Base-by-base conservation (phyloP, 1,140 invertebrate genomes). In the Sarcophaga peregrina region DNA sequence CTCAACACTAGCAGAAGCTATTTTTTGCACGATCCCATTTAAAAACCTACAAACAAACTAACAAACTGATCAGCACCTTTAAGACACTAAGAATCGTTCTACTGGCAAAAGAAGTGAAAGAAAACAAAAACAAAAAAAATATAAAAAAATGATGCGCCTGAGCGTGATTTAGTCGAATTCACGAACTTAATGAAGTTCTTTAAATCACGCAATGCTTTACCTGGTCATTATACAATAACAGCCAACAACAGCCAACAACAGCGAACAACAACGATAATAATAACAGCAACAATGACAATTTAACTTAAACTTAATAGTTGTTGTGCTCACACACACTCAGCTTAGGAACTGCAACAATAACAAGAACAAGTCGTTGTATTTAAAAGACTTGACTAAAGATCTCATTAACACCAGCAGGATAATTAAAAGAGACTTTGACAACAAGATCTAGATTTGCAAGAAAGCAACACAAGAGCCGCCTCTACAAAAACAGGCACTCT, bases 171-270 rank as follows among this genome's bases (percentile, higher is more conserved):
- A 88, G 87, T 88, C 88, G 88, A 89, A 89, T 89, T 89, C 88
- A 89, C 88, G 88, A 89, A 89, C 88, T 89, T 89, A 89, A 89
- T 89, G 88, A 89, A 89, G 88, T 88, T 88, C 88, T 89, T 89
- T 89, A 89, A 89, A 89, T 89, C 88, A 89, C 88, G 88, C 88
- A 89, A 89, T 85, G 85, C 83, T 72, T 20, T 37, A 4, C 62
- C 37, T 25, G 17, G 62, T 20, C 20, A 78, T 45, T 47, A 47
- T 37, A 7, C 17, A 37, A 45, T n/a, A 78, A 68, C 80, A 62
- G 62, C 62, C 10, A n/a, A 68, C 62, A 10, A 68, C 7, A 5
- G 9, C 48, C 6, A 50, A 15, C n/a, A 58, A 11, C 11, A 3
- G n/a, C 11, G 11, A 68, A 15, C 5, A 11, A 68, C 9, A 5